Evolutionary conservation across 2,888 invertebrate genomes (phyloP), one percentile per base, ranked within the genome.

Genomic region (Dolomedes plantarius): DNA sequence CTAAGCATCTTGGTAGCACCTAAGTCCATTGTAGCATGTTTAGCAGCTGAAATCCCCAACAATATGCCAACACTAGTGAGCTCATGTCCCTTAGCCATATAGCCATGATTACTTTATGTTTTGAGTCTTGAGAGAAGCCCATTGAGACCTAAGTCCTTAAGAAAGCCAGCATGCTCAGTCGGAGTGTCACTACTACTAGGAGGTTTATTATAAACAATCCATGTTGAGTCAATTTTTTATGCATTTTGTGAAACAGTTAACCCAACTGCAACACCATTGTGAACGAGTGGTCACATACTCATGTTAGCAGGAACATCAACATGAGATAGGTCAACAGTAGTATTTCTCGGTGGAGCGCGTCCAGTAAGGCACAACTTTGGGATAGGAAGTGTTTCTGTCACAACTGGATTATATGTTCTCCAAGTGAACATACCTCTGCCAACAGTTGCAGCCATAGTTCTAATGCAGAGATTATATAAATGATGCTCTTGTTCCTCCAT

Each of bases 401-500:
- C 94, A 23, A 95, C 93, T 39, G 97, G 96, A 62, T 64, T 79
- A 13, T 94, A 93, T 0, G 96, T 96, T 89, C 95, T 93, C 19
- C 96, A 92, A 0, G 95, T 95, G 81, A 96, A 93, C 95, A 96
- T 96, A 50, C 96, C 96, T 89, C 97, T 94, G 29, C 96, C 98
- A 39, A 97, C 93, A 0, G 98, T 96, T 67, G 98, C 91, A 0
- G 97, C 96, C 96, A 97, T 97, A 0, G 98, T 98, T 90, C 98
- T 93, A 0, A 96, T 96, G 90, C 96, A 97, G 39, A 97, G 92
- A 0, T 96, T 95, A 90, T 95, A 96, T 77, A 98, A 92, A 91
- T 96, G 95, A 89, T 96, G 95, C 92, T 98, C 98, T 91, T 98
- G 97, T 90, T 98, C 97, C 91, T 98, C 97, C 77, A 98, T 96